Evolutionary conservation across 2,113 vertebrate species (phyloP).

Genomic region (Pelvicachromis taeniatus): DNA sequence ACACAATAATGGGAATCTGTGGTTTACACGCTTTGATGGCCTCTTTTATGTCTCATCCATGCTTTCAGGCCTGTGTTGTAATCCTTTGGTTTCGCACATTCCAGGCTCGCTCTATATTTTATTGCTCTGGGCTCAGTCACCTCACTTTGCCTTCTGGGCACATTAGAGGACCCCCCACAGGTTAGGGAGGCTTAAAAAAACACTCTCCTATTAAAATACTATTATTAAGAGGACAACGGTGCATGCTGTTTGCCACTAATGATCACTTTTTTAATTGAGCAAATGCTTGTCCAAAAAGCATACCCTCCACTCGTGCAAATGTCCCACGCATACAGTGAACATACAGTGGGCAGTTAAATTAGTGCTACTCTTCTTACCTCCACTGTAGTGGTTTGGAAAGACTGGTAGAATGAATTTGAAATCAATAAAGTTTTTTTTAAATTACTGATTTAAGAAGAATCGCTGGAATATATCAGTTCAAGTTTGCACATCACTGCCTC

Average conservation of each 20-base stretch:
- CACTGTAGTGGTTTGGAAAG: neutral
- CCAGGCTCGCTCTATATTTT: conserved; percentile 23
- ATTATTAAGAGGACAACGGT: neutral
- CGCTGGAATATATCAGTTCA: neutral
- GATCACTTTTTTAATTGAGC: neutral
- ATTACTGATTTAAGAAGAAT: neutral
- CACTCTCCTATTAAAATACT: neutral
- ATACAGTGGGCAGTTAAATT: neutral
- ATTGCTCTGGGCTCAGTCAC: conserved; percentile 25
- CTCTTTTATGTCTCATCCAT: conserved; percentile 56
- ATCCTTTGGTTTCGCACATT: conserved; percentile 9
- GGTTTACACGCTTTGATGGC: conserved; percentile 54
- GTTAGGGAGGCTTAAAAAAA: neutral
- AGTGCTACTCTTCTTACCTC: neutral
- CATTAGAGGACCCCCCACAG: conserved; percentile 24
- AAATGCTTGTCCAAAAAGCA: neutral
- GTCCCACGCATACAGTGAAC: neutral
- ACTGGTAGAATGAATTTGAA: neutral
- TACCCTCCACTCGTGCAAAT: neutral
- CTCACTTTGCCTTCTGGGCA: conserved; percentile 27
- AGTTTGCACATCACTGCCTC: neutral
- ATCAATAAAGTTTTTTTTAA: neutral
- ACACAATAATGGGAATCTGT: conserved; percentile 59
- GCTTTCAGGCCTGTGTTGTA: conserved; percentile 26
- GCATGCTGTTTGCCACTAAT: neutral